A percentile compares a stretch with the other conserved stretches of the same genome.
phyloP scores from a whole-genome alignment of 2,113 vertebrate genomes.

The Hypomesus transpacificus region DNA sequence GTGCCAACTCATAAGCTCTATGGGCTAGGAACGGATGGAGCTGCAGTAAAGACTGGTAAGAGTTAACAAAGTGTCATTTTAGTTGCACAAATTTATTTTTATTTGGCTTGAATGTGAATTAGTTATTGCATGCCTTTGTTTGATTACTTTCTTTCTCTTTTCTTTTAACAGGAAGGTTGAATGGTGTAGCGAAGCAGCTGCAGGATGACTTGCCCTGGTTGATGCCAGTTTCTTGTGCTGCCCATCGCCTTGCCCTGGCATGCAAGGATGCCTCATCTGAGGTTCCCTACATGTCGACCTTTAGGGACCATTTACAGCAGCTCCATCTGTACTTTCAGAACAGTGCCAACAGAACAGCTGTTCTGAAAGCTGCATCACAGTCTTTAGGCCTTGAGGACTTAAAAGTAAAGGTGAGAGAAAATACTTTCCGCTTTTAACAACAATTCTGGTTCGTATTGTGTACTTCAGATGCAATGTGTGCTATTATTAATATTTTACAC shows the following conservation, averaged over 20 bases:
- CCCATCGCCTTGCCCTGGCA: slow-evolving; percentile 4
- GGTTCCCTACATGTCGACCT: background rate
- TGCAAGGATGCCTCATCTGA: slow-evolving; percentile 3
- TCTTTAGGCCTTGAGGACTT: slow-evolving; percentile 3
- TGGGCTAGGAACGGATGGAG: no score
- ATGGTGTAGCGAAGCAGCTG: background rate
- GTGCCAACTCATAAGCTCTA: no score
- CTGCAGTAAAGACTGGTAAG: no score
- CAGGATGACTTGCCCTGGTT: slow-evolving; percentile 6
- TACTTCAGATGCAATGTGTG: background rate
- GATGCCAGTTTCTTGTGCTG: slow-evolving; percentile 11
- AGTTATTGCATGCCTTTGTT: no score
- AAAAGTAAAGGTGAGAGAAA: slow-evolving; percentile 3
- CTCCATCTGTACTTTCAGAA: background rate
- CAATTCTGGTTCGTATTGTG: slow-evolving; percentile 3
- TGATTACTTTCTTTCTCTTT: background rate
- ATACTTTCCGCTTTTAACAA: background rate
- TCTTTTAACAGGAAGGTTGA: background rate
- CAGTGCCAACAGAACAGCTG: background rate
- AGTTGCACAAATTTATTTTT: no score
- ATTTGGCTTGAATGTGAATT: no score
- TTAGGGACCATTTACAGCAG: slow-evolving; percentile 1
- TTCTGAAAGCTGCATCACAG: slow-evolving; percentile 4
- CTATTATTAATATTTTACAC: no score
- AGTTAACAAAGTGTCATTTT: no score